phyloP scores from a whole-genome alignment of 2,888 invertebrate species.

The Amiota mariae region DNA sequence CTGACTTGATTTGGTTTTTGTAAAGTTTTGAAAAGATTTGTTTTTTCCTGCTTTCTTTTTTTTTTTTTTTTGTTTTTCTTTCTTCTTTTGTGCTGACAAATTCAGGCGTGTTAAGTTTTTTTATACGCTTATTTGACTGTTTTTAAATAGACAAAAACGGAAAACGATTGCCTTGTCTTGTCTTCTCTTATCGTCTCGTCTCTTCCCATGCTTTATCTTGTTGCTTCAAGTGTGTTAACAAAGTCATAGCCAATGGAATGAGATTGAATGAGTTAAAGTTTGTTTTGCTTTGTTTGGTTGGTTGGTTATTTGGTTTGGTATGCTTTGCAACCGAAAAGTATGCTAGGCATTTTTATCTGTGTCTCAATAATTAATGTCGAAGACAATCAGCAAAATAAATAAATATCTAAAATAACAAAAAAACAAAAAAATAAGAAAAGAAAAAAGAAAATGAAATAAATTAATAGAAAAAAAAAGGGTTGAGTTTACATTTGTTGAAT shows the following conservation, averaged over 20 bases:
- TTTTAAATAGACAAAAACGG: conserved; percentile 59
- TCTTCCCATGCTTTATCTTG: too few relatives aligned
- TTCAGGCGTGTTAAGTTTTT: conserved; percentile 69
- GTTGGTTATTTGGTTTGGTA: too few relatives aligned
- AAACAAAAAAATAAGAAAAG: not conserved
- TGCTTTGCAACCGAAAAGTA: conserved; percentile 53
- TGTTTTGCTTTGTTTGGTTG: conserved; percentile 24
- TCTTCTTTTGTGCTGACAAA: conserved; percentile 68
- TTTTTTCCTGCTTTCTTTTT: conserved; percentile 35
- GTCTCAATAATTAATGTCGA: conserved; percentile 68
- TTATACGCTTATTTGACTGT: conserved; percentile 67
- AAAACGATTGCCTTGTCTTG: not conserved
- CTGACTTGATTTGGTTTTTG: not conserved
- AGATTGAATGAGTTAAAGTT: conserved; percentile 24
- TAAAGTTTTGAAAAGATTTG: conserved; percentile 1
- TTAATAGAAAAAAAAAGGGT: conserved; percentile 22
- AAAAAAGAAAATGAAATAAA: conserved; percentile 22
- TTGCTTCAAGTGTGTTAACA: conserved; percentile 16
- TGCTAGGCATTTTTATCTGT: conserved; percentile 38
- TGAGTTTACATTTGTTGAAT: conserved; percentile 13
- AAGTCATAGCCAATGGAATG: not conserved
- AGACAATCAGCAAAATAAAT: conserved; percentile 70
- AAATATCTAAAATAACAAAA: conserved; percentile 50
- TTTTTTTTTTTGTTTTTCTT: conserved; percentile 16
- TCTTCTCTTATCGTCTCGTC: too few relatives aligned